Evolutionary conservation across 2,113 vertebrate genomes (phyloP).

Genomic region (Macrotis lagotis): DNA sequence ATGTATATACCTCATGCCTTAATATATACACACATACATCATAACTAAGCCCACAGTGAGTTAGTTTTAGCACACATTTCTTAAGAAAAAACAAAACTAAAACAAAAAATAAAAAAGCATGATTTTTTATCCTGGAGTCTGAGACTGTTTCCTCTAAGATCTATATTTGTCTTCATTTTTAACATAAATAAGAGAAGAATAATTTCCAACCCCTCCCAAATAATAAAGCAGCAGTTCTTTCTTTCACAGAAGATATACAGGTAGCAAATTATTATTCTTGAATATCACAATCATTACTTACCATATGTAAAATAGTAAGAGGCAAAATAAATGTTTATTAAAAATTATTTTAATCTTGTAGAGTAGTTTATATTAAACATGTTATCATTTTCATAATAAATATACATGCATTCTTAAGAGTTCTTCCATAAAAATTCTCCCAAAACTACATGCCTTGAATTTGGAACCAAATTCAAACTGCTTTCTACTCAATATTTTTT

Average conservation of each 20-base stretch:
- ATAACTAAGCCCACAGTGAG: not conserved
- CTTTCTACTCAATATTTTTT: not conserved
- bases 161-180: not conserved
- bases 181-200: not conserved
- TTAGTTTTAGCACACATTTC: not conserved
- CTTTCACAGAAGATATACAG: not conserved
- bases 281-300: not conserved
- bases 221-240: not conserved
- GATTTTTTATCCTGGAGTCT: not conserved
- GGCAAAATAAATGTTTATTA: not conserved
- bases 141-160: not conserved
- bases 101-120: not conserved
- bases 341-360: not conserved
- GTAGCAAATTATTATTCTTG: not conserved
- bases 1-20: not conserved
- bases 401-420: not conserved
- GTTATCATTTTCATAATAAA: not conserved
- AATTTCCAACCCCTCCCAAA: not conserved
- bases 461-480: slow-evolving; percentile 28
- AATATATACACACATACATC: not conserved
- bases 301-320: not conserved
- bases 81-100: not conserved
- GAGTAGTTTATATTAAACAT: not conserved
- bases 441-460: not conserved
- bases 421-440: not conserved